Evolutionary conservation across 2,888 invertebrate species (phyloP).

Genomic region (Siphonodentalium dalli): DNA sequence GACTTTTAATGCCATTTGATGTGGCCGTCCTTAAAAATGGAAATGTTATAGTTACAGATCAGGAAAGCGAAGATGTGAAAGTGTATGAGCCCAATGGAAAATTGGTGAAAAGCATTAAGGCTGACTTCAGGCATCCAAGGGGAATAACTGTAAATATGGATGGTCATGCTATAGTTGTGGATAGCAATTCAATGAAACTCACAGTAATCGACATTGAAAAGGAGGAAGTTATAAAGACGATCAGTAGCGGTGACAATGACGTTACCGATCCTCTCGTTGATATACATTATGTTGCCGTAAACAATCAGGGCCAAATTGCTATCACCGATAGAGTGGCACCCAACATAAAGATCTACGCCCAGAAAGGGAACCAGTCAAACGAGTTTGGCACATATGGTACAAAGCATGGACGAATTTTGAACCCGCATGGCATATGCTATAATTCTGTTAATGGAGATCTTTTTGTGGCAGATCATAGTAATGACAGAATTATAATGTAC

Average conservation of each 20-base stretch:
- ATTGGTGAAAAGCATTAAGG: conserved; percentile 38
- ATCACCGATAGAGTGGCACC: conserved; percentile 58
- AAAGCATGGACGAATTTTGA: conserved; percentile 43
- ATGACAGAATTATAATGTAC: conserved; percentile 52
- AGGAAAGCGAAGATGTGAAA: conserved; percentile 51
- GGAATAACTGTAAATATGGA: conserved; percentile 48
- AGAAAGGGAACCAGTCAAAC: conserved; percentile 38
- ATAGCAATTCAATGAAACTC: conserved; percentile 43
- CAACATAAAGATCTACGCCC: conserved; percentile 53
- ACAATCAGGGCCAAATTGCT: conserved; percentile 47
- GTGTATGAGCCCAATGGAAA: conserved; percentile 42
- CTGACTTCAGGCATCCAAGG: conserved; percentile 52
- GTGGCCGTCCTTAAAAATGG: conserved; percentile 46
- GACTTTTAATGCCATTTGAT: conserved; percentile 54
- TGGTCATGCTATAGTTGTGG: conserved; percentile 55
- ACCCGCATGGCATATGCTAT: conserved; percentile 55
- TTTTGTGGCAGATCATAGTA: conserved; percentile 55
- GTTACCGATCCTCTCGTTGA: conserved; percentile 45
- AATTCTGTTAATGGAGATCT: conserved; percentile 54
- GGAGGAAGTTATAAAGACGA: conserved; percentile 38
- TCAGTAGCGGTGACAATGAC: conserved; percentile 35
- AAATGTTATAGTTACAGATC: conserved; percentile 55
- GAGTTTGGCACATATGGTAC: conserved; percentile 51
- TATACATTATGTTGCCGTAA: conserved; percentile 55
- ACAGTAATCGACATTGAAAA: conserved; percentile 46